These are phyloP conservation scores for Somateria mollissima DNA, from an alignment of 2,797 vertebrate genomes.

Conservation along the genomic window DNA sequence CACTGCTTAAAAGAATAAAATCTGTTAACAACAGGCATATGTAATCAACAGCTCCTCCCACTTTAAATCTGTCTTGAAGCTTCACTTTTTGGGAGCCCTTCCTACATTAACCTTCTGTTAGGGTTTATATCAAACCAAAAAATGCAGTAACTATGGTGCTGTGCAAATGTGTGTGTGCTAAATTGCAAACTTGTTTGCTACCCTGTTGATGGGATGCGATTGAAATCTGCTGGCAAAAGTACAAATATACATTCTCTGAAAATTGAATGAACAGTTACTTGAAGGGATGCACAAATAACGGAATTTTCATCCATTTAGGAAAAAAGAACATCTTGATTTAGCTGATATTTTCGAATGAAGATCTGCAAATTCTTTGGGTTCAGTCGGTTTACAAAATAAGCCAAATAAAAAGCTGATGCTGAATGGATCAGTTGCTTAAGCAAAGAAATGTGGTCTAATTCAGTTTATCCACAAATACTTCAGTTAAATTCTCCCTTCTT, in stretches of 20 bases:
- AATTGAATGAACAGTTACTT: not conserved
- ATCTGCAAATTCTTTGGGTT: not conserved
- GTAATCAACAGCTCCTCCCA: slow-evolving; percentile 61
- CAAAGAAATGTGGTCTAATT: not conserved
- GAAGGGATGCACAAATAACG: not conserved
- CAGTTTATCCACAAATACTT: accelerated
- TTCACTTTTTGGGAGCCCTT: slow-evolving; percentile 54
- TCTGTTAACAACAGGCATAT: slow-evolving; percentile 63
- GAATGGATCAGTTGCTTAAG: not conserved
- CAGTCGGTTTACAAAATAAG: accelerated
- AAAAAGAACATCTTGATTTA: not conserved
- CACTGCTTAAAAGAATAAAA: slow-evolving; percentile 45
- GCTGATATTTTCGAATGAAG: not conserved
- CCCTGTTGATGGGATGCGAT: slow-evolving; percentile 12
- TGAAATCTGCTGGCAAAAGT: slow-evolving; percentile 56
- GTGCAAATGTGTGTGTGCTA: not conserved
- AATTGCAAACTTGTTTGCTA: slow-evolving; percentile 23
- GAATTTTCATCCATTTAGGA: not conserved
- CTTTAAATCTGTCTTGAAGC: slow-evolving; percentile 61
- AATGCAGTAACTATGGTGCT: slow-evolving; percentile 10
- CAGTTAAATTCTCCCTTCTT: not conserved
- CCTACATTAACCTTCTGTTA: slow-evolving; percentile 69
- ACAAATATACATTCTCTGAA: not conserved
- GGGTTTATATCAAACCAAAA: slow-evolving; percentile 45
- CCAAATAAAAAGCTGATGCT: not conserved